These are phyloP conservation scores for Dermatophagoides farinae DNA, from an alignment of 1,140 invertebrate species.

Conservation along the genomic window DNA sequence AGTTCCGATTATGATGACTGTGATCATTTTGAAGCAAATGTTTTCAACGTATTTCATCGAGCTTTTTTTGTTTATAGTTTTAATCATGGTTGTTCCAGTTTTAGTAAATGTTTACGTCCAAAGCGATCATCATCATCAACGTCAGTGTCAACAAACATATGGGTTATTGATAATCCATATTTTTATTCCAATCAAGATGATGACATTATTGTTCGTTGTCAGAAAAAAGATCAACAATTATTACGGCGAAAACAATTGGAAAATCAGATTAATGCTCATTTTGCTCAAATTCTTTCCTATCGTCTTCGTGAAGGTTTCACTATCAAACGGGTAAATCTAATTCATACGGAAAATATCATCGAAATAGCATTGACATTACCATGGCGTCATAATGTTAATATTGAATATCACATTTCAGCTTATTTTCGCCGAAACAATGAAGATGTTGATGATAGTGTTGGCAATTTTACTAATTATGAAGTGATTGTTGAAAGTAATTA, in stretches of 20 bases:
- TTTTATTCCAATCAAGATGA: constrained; percentile 30
- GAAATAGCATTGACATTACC: constrained; percentile 45
- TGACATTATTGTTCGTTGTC: background rate
- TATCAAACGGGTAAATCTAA: constrained; percentile 36
- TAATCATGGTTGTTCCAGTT: background rate
- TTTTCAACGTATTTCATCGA: constrained; percentile 1
- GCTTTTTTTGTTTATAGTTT: background rate
- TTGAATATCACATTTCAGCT: constrained; percentile 40
- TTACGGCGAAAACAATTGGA: constrained; percentile 38
- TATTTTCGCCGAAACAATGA: constrained; percentile 40
- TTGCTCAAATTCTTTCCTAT: constrained; percentile 48
- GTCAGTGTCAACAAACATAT: background rate
- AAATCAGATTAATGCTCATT: constrained; percentile 38
- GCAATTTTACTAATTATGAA: constrained; percentile 11
- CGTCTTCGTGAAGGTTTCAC: constrained; percentile 56
- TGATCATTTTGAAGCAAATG: background rate
- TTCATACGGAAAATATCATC: constrained; percentile 34
- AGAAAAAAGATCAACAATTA: constrained; percentile 10
- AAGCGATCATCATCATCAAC: background rate
- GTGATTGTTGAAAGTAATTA: constrained; percentile 27
- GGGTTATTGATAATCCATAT: constrained; percentile 27
- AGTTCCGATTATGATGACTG: background rate
- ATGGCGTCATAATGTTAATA: constrained; percentile 50
- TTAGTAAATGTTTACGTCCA: background rate
- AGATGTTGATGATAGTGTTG: constrained; percentile 11